Percentiles rank a stretch among this genome's conserved stretches.
Conservation (phyloP, 2,797 vertebrate species). For the Galaxias olidus region DNA sequence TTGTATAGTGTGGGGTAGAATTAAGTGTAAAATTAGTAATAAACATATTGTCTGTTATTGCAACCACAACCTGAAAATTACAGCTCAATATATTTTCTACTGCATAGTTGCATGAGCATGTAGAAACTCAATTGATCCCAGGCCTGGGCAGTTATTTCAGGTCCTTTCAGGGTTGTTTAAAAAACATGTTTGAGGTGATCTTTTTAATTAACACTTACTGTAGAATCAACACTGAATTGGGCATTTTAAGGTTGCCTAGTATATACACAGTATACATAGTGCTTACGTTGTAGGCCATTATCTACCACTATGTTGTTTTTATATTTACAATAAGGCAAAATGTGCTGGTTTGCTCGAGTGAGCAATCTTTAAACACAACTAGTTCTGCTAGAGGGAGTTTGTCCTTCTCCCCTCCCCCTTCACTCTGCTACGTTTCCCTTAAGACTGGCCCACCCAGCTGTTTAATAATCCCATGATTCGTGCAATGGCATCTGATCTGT, state of each 20-base stretch:
- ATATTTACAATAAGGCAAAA: slow-evolving; percentile 4
- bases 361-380: neutral
- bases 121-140: neutral
- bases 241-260: neutral
- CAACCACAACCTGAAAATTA: neutral
- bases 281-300: neutral
- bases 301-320: neutral
- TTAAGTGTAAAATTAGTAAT: neutral
- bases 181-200: too few relatives aligned
- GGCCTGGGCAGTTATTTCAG: slow-evolving; percentile 7
- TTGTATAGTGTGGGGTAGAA: neutral
- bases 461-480: too few relatives aligned
- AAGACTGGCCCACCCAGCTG: neutral
- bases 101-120: too few relatives aligned
- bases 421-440: neutral
- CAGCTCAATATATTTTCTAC: too few relatives aligned
- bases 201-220: neutral
- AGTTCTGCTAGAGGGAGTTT: neutral
- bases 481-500: too few relatives aligned
- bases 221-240: neutral
- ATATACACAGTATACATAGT: neutral
- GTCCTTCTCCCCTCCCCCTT: neutral
- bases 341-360: neutral
- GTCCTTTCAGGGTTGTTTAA: neutral
- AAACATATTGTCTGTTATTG: slow-evolving; percentile 1